Percentiles rank a stretch among this genome's conserved stretches.
Conservation (phyloP, 2,113 vertebrate genomes). For the Guaruba guarouba region DNA sequence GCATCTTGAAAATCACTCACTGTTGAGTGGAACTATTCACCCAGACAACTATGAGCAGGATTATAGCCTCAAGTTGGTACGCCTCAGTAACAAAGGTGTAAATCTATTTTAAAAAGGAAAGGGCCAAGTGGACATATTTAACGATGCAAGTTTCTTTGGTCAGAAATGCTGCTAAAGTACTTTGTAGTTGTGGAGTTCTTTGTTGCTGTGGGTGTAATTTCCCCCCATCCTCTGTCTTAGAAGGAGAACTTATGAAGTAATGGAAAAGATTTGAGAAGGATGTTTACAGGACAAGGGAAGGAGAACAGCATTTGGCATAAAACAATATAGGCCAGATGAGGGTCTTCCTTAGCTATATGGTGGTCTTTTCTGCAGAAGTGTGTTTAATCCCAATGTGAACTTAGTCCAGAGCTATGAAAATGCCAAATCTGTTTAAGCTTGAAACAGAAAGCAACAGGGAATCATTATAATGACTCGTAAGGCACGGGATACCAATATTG, state of each 20-base stretch:
- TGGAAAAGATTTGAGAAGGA: background rate
- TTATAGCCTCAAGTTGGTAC: background rate
- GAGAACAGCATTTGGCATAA: background rate
- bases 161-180: background rate
- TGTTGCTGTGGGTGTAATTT: background rate
- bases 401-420: constrained; percentile 13
- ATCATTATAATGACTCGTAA: background rate
- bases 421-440: background rate
- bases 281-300: background rate
- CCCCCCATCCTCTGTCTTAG: background rate
- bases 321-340: background rate
- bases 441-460: background rate
- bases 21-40: background rate
- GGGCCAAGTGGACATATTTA: background rate
- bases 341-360: background rate
- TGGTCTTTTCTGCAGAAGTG: background rate
- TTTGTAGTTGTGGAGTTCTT: background rate
- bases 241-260: background rate
- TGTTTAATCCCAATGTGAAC: background rate
- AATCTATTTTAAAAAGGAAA: background rate
- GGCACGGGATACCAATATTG: background rate
- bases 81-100: background rate
- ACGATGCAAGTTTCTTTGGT: background rate
- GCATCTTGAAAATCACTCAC: background rate
- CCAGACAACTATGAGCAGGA: background rate